A percentile compares a stretch with the other conserved stretches of the same genome.
Conservation (phyloP, 1,140 invertebrate species). For the Zophobas morio region DNA sequence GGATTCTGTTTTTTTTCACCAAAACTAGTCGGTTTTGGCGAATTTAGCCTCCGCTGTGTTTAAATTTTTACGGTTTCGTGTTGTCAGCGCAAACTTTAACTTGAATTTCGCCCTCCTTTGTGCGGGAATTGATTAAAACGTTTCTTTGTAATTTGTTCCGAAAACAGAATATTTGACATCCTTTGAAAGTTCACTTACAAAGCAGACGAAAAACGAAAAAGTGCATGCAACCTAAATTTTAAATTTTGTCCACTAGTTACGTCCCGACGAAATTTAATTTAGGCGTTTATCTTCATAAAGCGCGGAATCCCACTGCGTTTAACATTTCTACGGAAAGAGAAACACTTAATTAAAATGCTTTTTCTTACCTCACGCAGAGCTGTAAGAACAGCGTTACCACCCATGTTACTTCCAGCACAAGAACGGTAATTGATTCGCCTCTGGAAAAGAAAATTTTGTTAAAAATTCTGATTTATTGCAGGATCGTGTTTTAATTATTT, state of each 20-base stretch:
- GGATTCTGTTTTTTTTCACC: neutral
- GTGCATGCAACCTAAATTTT: neutral
- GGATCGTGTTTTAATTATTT: slow-evolving; percentile 5
- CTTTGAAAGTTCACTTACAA: slow-evolving; percentile 14
- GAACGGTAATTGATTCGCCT: slow-evolving; percentile 41
- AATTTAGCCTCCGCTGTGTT: neutral
- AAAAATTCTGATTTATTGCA: neutral
- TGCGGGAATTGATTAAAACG: slow-evolving; percentile 28
- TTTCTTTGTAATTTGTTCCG: slow-evolving; percentile 37
- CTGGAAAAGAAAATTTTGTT: slow-evolving; percentile 46
- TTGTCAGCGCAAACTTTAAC: neutral
- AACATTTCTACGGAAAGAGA: slow-evolving; percentile 31
- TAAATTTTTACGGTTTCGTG: neutral
- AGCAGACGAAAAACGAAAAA: slow-evolving; percentile 12
- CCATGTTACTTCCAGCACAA: slow-evolving; percentile 51
- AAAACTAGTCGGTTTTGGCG: too few relatives aligned
- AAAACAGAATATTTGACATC: slow-evolving; percentile 39
- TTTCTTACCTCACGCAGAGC: slow-evolving; percentile 51
- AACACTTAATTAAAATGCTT: slow-evolving; percentile 40
- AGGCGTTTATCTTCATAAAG: slow-evolving; percentile 29
- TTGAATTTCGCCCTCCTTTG: slow-evolving; percentile 13
- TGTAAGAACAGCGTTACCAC: slow-evolving; percentile 50
- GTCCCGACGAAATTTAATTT: slow-evolving; percentile 19
- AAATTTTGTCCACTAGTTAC: too few relatives aligned
- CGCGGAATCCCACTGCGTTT: neutral